Evolutionary conservation across 2,797 vertebrate species (phyloP).

Genomic region (Petrocephalus sullivani): DNA sequence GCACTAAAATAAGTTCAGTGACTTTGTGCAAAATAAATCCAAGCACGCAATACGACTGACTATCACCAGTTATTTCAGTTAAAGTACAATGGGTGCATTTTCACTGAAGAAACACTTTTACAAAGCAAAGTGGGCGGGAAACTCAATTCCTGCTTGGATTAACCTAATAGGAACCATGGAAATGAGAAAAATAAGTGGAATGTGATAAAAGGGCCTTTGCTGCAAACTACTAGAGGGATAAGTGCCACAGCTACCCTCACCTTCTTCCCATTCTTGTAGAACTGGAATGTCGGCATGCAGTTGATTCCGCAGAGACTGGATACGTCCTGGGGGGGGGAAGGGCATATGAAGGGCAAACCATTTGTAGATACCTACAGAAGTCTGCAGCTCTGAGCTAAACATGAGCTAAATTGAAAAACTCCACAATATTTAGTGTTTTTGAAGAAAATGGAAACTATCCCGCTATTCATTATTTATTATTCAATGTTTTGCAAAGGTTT

Average conservation of each 20-base stretch:
- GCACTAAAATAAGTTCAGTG: background rate
- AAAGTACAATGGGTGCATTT: background rate
- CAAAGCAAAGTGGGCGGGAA: background rate
- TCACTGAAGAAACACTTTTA: background rate
- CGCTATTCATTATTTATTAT: background rate
- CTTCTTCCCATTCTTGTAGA: slow-evolving; percentile 69
- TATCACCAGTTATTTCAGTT: no score
- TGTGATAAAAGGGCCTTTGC: background rate
- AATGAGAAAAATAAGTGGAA: background rate
- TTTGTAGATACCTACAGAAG: background rate
- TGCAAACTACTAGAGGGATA: background rate
- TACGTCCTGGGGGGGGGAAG: slow-evolving; percentile 58
- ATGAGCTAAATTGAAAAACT: background rate
- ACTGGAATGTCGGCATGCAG: slow-evolving; percentile 83
- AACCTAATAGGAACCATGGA: background rate
- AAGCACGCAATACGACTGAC: background rate
- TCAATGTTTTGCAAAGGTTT: background rate
- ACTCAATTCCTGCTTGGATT: background rate
- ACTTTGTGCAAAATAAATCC: background rate
- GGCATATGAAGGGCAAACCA: background rate
- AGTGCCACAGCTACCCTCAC: slow-evolving; percentile 39
- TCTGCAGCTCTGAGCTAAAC: background rate
- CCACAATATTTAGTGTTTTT: background rate
- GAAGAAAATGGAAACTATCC: background rate
- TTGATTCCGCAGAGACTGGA: slow-evolving; percentile 67